phyloP scores from a whole-genome alignment of 1,140 invertebrate genomes.

The Drosophila mojavensis region DNA sequence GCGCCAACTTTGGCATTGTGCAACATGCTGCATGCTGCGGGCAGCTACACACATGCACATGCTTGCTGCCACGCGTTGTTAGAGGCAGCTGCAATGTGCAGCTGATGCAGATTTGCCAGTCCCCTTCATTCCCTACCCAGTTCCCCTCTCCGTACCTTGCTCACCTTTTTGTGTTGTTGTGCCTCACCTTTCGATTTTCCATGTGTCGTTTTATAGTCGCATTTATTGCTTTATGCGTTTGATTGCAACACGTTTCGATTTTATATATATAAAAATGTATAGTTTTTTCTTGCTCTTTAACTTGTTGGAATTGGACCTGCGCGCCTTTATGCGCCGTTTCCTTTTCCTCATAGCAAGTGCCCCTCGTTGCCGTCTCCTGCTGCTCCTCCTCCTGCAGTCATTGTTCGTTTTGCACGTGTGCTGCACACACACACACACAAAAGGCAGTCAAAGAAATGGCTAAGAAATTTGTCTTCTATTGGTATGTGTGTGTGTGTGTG shows the following conservation, averaged over 20 bases:
- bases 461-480: constrained; percentile 68
- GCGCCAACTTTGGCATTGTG: constrained; percentile 60
- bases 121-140: neutral
- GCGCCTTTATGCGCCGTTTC: constrained; percentile 69
- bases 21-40: constrained; percentile 49
- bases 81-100: constrained; percentile 48
- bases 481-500: constrained; percentile 31
- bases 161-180: constrained; percentile 11
- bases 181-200: constrained; percentile 74
- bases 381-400: constrained; percentile 23
- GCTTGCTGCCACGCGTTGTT: constrained; percentile 33
- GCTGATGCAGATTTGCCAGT: constrained; percentile 47
- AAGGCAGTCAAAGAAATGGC: constrained; percentile 41
- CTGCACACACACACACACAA: constrained; percentile 18
- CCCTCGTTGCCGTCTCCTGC: neutral
- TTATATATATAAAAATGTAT: neutral
- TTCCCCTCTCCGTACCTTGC: neutral
- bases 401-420: constrained; percentile 63
- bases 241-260: constrained; percentile 48
- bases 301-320: constrained; percentile 62
- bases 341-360: constrained; percentile 40
- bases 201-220: constrained; percentile 50
- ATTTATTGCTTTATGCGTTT: constrained; percentile 28
- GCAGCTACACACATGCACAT: constrained; percentile 25
- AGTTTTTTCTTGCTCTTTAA: neutral